phyloP scores from a whole-genome alignment of 2,888 invertebrate genomes.

The Gymnosoma rotundatum region DNA sequence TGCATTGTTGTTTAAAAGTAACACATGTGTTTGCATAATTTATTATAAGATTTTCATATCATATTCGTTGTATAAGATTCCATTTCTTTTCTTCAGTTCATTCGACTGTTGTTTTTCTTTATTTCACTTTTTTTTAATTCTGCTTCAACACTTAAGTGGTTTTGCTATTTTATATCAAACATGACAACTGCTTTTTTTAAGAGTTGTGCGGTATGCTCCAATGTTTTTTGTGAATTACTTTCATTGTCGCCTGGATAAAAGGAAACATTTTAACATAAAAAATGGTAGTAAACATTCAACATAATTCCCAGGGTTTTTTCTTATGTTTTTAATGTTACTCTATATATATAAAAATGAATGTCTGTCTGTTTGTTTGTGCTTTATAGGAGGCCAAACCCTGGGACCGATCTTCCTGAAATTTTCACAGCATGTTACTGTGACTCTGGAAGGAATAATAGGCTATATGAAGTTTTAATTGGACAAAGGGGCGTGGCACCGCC shows the following conservation, averaged over 20 bases:
- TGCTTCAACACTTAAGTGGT: slow-evolving; percentile 64
- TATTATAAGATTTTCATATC: slow-evolving; percentile 42
- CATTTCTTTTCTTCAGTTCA: slow-evolving; percentile 37
- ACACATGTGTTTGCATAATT: slow-evolving; percentile 70
- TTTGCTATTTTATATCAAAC: slow-evolving; percentile 63
- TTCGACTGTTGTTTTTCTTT: slow-evolving; percentile 13
- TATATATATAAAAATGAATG: too few species aligned
- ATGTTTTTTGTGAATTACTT: slow-evolving; percentile 3
- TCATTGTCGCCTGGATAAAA: slow-evolving; percentile 32
- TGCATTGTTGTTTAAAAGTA: slow-evolving; percentile 59
- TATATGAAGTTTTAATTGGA: too few species aligned
- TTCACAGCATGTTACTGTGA: too few species aligned
- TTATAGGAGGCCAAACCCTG: too few species aligned
- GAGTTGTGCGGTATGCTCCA: not conserved
- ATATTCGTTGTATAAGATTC: slow-evolving; percentile 26
- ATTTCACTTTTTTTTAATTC: slow-evolving; percentile 36
- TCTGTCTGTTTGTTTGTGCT: too few species aligned
- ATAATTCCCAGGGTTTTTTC: not conserved
- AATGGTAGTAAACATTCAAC: slow-evolving; percentile 7
- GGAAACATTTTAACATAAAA: slow-evolving; percentile 19
- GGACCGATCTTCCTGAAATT: too few species aligned
- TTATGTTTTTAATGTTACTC: too few species aligned
- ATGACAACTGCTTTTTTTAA: slow-evolving; percentile 49
- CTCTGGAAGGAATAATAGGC: too few species aligned
- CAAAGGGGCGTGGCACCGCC: too few species aligned